Base-by-base conservation (phyloP, 2,888 invertebrate genomes). In the Eupelmus urozonus region DNA sequence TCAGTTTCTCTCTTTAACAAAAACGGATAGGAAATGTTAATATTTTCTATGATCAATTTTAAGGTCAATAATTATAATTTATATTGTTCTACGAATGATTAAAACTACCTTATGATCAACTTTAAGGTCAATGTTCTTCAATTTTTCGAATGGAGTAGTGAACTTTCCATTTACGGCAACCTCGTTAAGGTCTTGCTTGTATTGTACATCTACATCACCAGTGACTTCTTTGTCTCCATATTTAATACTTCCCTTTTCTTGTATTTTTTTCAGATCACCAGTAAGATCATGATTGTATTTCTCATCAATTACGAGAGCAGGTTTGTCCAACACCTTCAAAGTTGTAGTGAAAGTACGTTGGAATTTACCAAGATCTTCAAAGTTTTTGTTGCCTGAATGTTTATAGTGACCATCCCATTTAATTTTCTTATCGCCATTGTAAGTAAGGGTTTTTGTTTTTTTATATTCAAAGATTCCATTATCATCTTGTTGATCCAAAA, bases 391-490 rank as follows among this genome's bases (percentile, higher is more conserved):
- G 34, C 85, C 86, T 0, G 16, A 40, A 3, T 83, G 80, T 34
- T 83, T 85, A 23, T 85, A 20, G 2, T 83, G 53, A 0, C 63
- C 27, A 2, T 92, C 91, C 0, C 91, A 60, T 80, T 92, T 92
- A 85, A 92, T 90, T 0, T 89, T 86, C 51, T 89, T 87, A 59
- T 93, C 92, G 2, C 91, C 91, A 84, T 93, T 93, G 80, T 93
- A 90, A 83, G 91, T 91, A 0, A 92, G 76, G 0, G 88, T 88
- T 59, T 91, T 87, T 13, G 88, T 86, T 1, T 90, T 78, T 11
- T 88, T 90, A 78, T 87, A 89, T 90, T 87, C 86, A 11, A 85
- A 78, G 0, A 84, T 2, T 81, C 79, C 83, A 81, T 84, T 49
- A 82, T 82, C 42, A 7, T 86, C 82, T 20, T 83, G 69, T 0